Percentiles rank a stretch among this genome's conserved stretches.
phyloP scores from a whole-genome alignment of 2,113 vertebrate species.

The Gila orcuttii region DNA sequence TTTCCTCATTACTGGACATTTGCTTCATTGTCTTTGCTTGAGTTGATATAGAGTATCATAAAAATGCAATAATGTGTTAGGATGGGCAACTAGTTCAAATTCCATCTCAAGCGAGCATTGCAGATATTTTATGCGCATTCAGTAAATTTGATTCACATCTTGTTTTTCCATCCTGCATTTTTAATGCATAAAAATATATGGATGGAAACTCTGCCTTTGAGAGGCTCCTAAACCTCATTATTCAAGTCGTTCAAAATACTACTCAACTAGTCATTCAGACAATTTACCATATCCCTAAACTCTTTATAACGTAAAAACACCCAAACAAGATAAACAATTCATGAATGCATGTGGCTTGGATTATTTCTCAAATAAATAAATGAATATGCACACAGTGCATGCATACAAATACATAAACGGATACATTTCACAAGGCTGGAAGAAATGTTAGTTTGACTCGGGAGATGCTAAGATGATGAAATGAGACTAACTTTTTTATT shows the following conservation, averaged over 20 bases:
- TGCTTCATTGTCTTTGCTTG: not conserved
- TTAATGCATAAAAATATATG: slow-evolving; percentile 1
- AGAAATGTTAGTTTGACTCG: not conserved
- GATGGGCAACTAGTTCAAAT: not conserved
- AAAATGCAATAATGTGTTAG: not conserved
- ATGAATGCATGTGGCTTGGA: not conserved
- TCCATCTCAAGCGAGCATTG: not conserved
- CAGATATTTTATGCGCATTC: not conserved
- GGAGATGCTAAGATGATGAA: not conserved
- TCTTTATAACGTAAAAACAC: not conserved
- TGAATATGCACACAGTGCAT: not conserved
- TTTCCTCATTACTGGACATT: slow-evolving; percentile 3
- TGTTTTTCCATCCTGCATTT: not conserved
- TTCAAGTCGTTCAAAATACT: not conserved
- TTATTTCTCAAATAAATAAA: not conserved
- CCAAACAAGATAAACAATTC: not conserved
- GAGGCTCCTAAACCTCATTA: not conserved
- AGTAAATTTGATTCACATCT: not conserved
- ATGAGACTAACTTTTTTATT: not conserved
- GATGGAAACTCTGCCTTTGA: not conserved
- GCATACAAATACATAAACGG: not conserved
- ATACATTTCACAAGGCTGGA: not conserved
- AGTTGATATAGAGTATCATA: not conserved
- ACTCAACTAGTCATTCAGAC: not conserved
- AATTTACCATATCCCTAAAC: not conserved